Percentiles rank a stretch among this genome's conserved stretches.
Conservation (phyloP, 2,888 invertebrate genomes). For the Himalopsyche tibetana region DNA sequence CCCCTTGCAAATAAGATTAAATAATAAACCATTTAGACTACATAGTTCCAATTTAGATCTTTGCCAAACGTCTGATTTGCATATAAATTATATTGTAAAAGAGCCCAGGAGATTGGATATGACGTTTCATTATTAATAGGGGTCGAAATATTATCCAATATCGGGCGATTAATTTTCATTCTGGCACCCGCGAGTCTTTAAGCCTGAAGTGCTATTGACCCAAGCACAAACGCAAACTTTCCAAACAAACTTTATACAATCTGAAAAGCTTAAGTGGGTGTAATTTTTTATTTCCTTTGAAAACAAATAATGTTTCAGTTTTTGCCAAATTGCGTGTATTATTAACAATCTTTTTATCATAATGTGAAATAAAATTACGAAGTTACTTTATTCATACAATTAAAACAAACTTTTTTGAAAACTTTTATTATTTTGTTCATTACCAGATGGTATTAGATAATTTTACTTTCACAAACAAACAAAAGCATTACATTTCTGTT, state of each 20-base stretch:
- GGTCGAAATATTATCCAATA: slow-evolving; percentile 56
- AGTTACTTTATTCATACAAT: too few species aligned
- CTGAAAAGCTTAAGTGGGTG: neutral
- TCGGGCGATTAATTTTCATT: slow-evolving; percentile 54
- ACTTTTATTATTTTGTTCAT: neutral
- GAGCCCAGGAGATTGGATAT: slow-evolving; percentile 37
- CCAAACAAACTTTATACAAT: neutral
- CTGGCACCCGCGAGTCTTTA: slow-evolving; percentile 34
- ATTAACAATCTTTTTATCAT: too few species aligned
- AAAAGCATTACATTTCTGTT: too few species aligned
- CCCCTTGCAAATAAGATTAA: slow-evolving; percentile 53
- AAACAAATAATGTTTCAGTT: neutral
- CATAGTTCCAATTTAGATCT: slow-evolving; percentile 37
- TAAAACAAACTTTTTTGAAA: neutral
- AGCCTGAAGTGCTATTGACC: slow-evolving; percentile 30
- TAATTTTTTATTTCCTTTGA: neutral
- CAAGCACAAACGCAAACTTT: slow-evolving; percentile 15
- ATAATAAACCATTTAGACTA: slow-evolving; percentile 47
- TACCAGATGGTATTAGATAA: neutral
- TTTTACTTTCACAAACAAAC: too few species aligned
- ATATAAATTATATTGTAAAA: slow-evolving; percentile 55
- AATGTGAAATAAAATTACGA: too few species aligned
- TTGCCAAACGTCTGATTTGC: slow-evolving; percentile 51
- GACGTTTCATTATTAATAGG: slow-evolving; percentile 50
- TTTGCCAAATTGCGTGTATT: too few species aligned